Base-by-base conservation (phyloP, 2,888 invertebrate species). In the Eumerus sabulonum region DNA sequence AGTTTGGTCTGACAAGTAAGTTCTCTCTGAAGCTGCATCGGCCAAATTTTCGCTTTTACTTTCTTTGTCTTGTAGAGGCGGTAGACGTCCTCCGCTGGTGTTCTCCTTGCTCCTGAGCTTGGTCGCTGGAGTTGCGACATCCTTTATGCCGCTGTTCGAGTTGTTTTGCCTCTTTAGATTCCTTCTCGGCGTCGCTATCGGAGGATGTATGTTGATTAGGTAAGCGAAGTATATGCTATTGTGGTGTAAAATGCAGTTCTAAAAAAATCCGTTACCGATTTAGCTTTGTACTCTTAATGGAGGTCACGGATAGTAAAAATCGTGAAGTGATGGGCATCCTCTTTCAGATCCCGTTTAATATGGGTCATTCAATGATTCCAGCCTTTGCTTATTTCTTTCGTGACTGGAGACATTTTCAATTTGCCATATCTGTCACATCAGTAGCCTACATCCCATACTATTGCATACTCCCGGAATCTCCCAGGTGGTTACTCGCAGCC, bases 161-260 rank as follows among this genome's bases (percentile, higher is more conserved):
- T 53, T 88, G 4, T 93, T 94, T 84, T 90, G 94, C 1, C 82
- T 92, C 0, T 90, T 94, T 53, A 90, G 94, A 50, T 93, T 94
- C 85, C 84, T 94, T 16, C 91, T 92, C 35, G 94, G 94, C 0
- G 90, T 93, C 13, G 93, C 93, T 1, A 93, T 94, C 9, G 94
- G 94, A 54, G 95, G 95, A 19, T 93, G 93, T 0, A 95, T 95
- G 93, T 92, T 94, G 59, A 94, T 94, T 42, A 83, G 83, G 84
- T 83, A 50, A 45, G 53, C 63, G 27, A 2, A 14, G 1, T 36
- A 19, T 16, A 16, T 13, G 13, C 36, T 45, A 4, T 13, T 53
- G 9, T 40, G 5, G 36, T 36, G 36, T 9, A 36, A n/a, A n/a
- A n/a, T n/a, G n/a, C 16, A 27, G n/a, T 11, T 12, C 9, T 56